Conservation (phyloP, 2,113 vertebrate genomes). For the Dasypus novemcinctus region DNA sequence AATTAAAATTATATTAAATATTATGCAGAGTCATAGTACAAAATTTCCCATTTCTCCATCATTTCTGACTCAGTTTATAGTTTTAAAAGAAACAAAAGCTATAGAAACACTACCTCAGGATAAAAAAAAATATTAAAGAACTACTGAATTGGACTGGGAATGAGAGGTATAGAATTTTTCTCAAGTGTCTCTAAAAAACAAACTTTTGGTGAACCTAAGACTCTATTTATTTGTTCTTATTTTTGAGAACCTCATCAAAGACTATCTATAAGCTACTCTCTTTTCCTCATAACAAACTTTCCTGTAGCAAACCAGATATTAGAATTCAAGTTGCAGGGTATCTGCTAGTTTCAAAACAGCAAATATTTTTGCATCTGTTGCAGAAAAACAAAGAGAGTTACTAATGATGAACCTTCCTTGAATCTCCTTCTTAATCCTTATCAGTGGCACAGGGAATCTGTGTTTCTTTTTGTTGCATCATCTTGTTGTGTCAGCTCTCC, state of each 20-base stretch:
- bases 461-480: no score
- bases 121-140: conserved; percentile 34
- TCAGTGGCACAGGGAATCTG: no score
- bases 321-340: background rate
- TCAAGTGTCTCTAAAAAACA: background rate
- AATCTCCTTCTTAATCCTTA: no score
- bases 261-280: background rate
- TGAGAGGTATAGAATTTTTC: background rate
- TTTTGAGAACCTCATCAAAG: conserved; percentile 11
- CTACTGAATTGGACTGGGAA: background rate
- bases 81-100: background rate
- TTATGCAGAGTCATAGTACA: background rate
- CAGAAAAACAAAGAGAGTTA: background rate
- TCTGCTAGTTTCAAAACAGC: background rate
- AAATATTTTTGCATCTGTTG: background rate
- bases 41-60: background rate
- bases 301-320: background rate
- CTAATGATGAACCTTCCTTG: background rate
- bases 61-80: background rate
- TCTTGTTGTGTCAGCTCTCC: no score
- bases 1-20: background rate
- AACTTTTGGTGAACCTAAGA: background rate
- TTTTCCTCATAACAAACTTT: background rate
- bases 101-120: background rate
- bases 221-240: background rate